Evolutionary conservation across 2,113 vertebrate genomes (phyloP).

Genomic region (Lepidothrix coronata): DNA sequence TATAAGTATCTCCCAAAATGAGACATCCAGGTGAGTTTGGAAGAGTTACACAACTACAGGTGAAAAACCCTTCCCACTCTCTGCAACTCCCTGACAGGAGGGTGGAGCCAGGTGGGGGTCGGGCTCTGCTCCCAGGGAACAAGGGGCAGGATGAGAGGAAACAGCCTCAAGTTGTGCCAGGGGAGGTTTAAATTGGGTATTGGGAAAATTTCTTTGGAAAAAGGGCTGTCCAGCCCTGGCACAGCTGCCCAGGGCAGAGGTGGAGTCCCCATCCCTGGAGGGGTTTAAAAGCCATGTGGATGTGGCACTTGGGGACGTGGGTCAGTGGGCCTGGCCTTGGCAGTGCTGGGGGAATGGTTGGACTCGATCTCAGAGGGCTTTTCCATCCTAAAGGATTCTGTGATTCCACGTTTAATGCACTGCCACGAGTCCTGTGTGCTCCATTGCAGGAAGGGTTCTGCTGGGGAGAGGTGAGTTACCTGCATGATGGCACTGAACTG

Average conservation of each 20-base stretch:
- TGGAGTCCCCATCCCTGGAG: fast-evolving
- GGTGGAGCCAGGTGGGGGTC: fast-evolving
- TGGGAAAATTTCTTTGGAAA: fast-evolving
- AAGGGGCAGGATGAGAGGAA: fast-evolving
- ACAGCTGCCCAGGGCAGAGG: background rate
- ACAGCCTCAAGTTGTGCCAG: fast-evolving
- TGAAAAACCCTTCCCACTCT: background rate
- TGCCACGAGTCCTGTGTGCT: fast-evolving
- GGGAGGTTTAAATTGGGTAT: background rate
- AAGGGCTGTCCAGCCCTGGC: background rate
- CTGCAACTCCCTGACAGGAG: background rate
- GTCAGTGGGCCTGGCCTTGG: background rate
- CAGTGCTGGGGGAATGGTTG: background rate
- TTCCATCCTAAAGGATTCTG: background rate
- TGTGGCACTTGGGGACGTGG: background rate
- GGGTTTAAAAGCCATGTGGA: background rate
- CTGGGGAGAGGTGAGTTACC: constrained; percentile 58
- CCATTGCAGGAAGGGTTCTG: background rate
- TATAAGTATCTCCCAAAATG: background rate
- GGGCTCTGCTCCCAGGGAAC: background rate
- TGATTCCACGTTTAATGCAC: fast-evolving
- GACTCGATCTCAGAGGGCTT: background rate
- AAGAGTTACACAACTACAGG: background rate
- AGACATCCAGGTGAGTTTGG: background rate
- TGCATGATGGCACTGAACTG: constrained; percentile 98